These are phyloP conservation scores for Acrocephalus kingi DNA, from an alignment of 2,113 vertebrate species.

Conservation along the genomic window DNA sequence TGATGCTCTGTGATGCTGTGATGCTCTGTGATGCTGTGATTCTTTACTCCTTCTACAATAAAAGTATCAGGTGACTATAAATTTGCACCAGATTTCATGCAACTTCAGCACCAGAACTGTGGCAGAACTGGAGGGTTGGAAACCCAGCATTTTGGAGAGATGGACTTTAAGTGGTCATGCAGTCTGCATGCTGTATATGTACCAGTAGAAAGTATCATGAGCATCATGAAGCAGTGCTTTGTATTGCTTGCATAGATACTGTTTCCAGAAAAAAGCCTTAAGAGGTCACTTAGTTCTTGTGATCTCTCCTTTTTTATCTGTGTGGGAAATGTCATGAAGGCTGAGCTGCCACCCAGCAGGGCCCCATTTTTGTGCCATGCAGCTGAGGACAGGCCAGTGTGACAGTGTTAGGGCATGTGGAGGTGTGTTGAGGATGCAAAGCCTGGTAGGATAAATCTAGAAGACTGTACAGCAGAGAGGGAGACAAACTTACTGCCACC, in stretches of 20 bases:
- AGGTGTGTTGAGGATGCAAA: not conserved
- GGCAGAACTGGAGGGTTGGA: not conserved
- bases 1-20: not conserved
- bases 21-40: not conserved
- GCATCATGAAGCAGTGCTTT: not conserved
- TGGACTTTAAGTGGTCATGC: fast-evolving
- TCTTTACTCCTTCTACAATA: not conserved
- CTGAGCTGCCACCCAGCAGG: fast-evolving
- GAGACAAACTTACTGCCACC: not conserved
- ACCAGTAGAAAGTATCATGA: not conserved
- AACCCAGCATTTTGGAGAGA: not conserved
- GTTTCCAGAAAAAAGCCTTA: not conserved
- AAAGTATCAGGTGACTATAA: not conserved
- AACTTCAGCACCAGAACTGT: not conserved
- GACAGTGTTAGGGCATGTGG: no score
- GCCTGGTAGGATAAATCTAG: not conserved
- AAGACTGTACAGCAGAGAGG: not conserved
- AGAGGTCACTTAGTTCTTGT: not conserved
- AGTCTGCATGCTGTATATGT: not conserved
- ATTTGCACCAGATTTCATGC: not conserved
- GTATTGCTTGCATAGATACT: not conserved
- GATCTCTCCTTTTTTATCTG: not conserved
- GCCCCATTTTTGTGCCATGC: fast-evolving
- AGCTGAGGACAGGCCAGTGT: not conserved
- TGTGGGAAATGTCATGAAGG: not conserved